These are phyloP conservation scores for Mareca strepera DNA, from an alignment of 2,797 vertebrate genomes.

Conservation along the genomic window DNA sequence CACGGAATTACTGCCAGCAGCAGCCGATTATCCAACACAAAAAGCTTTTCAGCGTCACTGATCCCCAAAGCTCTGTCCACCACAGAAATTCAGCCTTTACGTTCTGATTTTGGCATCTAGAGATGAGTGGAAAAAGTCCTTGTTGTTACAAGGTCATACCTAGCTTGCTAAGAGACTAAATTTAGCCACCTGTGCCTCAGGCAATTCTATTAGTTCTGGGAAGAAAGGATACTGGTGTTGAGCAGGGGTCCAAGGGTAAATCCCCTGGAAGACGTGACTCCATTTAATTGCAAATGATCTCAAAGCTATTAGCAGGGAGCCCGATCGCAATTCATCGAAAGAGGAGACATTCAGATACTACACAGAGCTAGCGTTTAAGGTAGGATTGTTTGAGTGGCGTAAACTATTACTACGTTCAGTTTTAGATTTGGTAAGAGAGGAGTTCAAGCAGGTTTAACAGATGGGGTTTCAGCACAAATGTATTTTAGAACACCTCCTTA, in stretches of 20 bases:
- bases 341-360: background rate
- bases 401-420: background rate
- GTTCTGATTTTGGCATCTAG: background rate
- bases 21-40: background rate
- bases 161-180: conserved; percentile 19
- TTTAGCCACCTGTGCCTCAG: conserved; percentile 53
- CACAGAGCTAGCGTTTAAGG: background rate
- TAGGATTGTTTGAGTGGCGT: background rate
- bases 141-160: conserved; percentile 14
- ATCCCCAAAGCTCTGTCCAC: background rate
- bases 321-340: rapidly evolving
- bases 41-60: background rate
- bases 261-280: background rate
- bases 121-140: background rate
- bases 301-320: background rate
- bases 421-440: background rate
- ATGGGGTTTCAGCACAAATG: conserved; percentile 14
- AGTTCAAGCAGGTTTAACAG: conserved; percentile 1
- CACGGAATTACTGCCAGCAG: rapidly evolving
- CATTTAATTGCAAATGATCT: background rate
- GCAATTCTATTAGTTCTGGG: background rate
- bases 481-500: conserved; percentile 31
- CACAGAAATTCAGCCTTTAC: background rate
- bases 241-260: background rate
- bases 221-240: background rate